Evolutionary conservation across 2,113 vertebrate species (phyloP), one percentile per base, ranked within the genome.

Genomic region (Cebus imitator): DNA sequence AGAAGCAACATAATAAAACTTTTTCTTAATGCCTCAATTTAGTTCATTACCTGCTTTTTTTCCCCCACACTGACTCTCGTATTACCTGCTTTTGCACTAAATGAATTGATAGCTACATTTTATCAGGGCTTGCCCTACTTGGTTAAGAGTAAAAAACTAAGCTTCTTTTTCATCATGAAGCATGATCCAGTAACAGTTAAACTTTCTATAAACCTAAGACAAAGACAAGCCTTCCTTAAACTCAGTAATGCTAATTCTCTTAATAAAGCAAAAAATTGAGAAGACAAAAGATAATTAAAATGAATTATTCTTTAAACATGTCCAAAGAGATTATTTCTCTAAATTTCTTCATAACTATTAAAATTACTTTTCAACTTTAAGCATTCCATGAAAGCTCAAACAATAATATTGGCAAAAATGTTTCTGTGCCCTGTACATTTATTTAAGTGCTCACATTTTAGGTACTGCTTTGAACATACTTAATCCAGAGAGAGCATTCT

Each of bases 111-210:
- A 86, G 70, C 40, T 94, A 93, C 55, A 79, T 90, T 78, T 93
- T 93, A 91, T 95, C 68, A 90, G 35, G 30, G 43, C 87, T 95
- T 95, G 87, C 21, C 68, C 58, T 81, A 88, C 20, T 88, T 87
- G 18, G 48, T 64, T 48, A 91, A 82, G 30, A 70, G 35, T 32
- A 84, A 72, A 92, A 90, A 45, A 80, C 50, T 61, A 92, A 92
- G 89, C 92, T 96, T 93, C 82, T 72, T 97, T 95, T 91, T 90
- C 68, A 94, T 43, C 94, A 89, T 86, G 13, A 95, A 90, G 43
- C 73, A 95, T 82, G 50, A 83, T 87, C 17, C 13, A 83, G 18
- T 85, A 96, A 88, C 40, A 95, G 57, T 94, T 94, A 83, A 94
- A 82, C 82, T 95, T 96, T 86, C 81, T 55, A 88, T 93, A 43